These are phyloP conservation scores for Petrolisthes manimaculis DNA, from an alignment of 2,888 invertebrate genomes.

Conservation along the genomic window DNA sequence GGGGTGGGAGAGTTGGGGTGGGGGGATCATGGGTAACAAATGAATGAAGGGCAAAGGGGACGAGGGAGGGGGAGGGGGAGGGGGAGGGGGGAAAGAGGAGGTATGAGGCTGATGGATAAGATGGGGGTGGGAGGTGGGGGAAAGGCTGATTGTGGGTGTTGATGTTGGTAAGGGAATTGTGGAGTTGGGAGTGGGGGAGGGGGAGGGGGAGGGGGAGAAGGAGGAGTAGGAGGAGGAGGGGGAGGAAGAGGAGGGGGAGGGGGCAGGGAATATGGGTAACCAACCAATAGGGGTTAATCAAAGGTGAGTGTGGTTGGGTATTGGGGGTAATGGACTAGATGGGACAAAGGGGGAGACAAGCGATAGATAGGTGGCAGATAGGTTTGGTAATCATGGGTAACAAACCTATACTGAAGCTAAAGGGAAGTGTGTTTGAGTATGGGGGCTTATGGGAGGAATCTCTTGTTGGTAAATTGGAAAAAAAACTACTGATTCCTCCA, in stretches of 20 bases:
- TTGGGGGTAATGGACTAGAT: background rate
- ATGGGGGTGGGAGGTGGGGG: background rate
- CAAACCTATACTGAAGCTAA: no score
- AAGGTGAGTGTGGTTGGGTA: background rate
- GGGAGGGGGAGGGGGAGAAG: background rate
- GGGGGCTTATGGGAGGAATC: no score
- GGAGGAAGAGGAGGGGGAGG: background rate
- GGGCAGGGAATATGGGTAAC: background rate
- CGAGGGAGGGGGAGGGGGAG: background rate
- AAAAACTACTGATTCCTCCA: no score
- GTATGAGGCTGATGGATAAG: background rate
- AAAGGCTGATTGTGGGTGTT: background rate
- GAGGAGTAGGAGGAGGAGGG: background rate
- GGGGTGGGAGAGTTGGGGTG: background rate
- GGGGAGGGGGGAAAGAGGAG: background rate
- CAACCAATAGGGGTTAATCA: background rate
- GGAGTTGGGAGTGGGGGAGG: background rate
- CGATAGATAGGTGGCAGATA: background rate
- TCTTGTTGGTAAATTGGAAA: no score
- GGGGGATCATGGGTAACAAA: background rate
- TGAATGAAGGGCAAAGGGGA: background rate
- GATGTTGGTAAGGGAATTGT: background rate
- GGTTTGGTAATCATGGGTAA: no score
- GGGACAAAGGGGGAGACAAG: background rate
- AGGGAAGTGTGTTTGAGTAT: no score